Evolutionary conservation across 2,797 vertebrate species (phyloP).

Genomic region (Onychomys arenicola): DNA sequence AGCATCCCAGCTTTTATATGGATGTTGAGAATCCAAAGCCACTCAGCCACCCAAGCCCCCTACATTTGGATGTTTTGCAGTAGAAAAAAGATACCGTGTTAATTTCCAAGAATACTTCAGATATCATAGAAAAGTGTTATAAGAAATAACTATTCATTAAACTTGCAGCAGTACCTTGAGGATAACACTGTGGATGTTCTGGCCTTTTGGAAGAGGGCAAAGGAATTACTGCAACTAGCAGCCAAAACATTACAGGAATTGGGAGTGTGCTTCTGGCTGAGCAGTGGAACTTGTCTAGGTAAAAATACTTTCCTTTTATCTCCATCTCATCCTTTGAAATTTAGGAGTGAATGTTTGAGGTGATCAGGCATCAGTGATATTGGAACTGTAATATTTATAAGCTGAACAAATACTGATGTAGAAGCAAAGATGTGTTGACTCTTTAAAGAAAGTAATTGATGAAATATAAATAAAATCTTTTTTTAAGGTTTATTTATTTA

Average conservation of each 20-base stretch:
- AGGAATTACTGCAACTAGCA: conserved; percentile 92
- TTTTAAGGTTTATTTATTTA: neutral
- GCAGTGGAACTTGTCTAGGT: conserved; percentile 98
- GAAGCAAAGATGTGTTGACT: conserved; percentile 28
- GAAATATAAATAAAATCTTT: conserved; percentile 38
- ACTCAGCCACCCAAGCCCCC: neutral
- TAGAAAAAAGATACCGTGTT: neutral
- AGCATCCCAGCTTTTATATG: neutral
- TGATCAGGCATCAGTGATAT: conserved; percentile 4
- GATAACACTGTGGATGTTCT: conserved; percentile 91
- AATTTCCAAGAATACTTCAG: neutral
- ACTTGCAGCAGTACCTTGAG: conserved; percentile 92
- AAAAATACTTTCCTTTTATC: conserved; percentile 83
- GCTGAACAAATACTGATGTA: neutral
- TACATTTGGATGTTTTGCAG: conserved; percentile 37
- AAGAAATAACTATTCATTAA: conserved; percentile 51
- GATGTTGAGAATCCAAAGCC: neutral
- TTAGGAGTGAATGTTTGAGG: conserved; percentile 19
- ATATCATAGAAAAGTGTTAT: conserved; percentile 11
- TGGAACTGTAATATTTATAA: conserved; percentile 28
- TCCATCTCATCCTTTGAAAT: conserved; percentile 48
- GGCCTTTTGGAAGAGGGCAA: conserved; percentile 94
- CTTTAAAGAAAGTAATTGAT: conserved; percentile 64
- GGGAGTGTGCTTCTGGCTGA: conserved; percentile 95
- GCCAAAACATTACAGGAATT: conserved; percentile 89